phyloP scores from a whole-genome alignment of 2,888 invertebrate species.

The Lobophora halterata region DNA sequence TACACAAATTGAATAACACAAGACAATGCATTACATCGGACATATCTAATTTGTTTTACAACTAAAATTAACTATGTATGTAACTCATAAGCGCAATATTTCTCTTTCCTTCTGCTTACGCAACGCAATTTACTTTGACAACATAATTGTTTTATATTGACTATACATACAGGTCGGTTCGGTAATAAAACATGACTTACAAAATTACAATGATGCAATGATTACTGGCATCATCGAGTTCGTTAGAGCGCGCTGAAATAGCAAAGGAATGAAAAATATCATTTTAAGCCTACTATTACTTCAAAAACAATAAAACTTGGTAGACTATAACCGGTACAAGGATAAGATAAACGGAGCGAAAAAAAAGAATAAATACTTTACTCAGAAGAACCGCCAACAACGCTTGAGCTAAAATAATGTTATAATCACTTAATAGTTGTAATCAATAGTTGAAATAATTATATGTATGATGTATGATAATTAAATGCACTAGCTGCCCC shows the following conservation, averaged over 20 bases:
- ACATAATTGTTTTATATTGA: slow-evolving; percentile 15
- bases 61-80: slow-evolving; percentile 18
- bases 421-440: no score
- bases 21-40: slow-evolving; percentile 1
- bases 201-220: slow-evolving; percentile 41
- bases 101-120: slow-evolving; percentile 53
- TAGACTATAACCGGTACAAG: not conserved
- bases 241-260: slow-evolving; percentile 66
- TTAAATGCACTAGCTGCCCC: no score
- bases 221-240: slow-evolving; percentile 47
- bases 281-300: slow-evolving; percentile 18
- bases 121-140: slow-evolving; percentile 27
- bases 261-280: slow-evolving; percentile 66
- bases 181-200: slow-evolving; percentile 53
- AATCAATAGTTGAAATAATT: no score
- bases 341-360: slow-evolving; percentile 1
- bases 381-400: slow-evolving; percentile 6
- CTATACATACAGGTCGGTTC: slow-evolving; percentile 23
- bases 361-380: slow-evolving; percentile 11
- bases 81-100: slow-evolving; percentile 37
- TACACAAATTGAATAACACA: slow-evolving; percentile 2
- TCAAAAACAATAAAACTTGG: slow-evolving; percentile 4
- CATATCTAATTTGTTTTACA: slow-evolving; percentile 10
- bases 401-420: slow-evolving; percentile 14
- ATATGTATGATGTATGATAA: no score